Percentiles rank a stretch among this genome's conserved stretches.
Evolutionary conservation across 2,113 vertebrate genomes (phyloP).

Genomic region (Apus apus): DNA sequence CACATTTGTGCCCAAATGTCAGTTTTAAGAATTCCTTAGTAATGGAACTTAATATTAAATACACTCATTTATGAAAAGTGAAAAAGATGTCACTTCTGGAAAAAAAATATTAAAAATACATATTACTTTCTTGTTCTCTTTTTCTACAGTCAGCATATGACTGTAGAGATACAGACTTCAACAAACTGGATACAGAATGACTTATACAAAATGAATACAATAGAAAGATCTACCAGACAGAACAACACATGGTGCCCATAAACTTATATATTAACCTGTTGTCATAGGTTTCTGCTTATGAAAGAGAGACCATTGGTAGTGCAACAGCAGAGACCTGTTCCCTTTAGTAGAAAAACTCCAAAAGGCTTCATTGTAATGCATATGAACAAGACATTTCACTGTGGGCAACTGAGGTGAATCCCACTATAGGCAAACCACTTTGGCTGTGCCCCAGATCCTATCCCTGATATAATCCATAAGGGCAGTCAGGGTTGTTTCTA

Average conservation of each 20-base stretch:
- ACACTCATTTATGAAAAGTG: background rate
- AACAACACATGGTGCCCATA: background rate
- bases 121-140: background rate
- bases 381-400: background rate
- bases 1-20: background rate
- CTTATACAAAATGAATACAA: background rate
- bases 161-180: background rate
- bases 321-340: background rate
- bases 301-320: background rate
- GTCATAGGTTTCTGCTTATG: background rate
- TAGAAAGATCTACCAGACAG: background rate
- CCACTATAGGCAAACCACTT: background rate
- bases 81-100: background rate
- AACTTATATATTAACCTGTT: background rate
- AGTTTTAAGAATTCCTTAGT: background rate
- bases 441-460: background rate
- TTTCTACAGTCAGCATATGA: accelerated
- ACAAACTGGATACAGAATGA: background rate
- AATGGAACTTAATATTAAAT: background rate
- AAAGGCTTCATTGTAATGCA: background rate
- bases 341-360: background rate
- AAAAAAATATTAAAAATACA: background rate
- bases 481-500: background rate
- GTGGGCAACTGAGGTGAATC: background rate
- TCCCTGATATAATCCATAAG: background rate